Conservation (phyloP, 2,113 vertebrate genomes). For the Carassius carassius region DNA sequence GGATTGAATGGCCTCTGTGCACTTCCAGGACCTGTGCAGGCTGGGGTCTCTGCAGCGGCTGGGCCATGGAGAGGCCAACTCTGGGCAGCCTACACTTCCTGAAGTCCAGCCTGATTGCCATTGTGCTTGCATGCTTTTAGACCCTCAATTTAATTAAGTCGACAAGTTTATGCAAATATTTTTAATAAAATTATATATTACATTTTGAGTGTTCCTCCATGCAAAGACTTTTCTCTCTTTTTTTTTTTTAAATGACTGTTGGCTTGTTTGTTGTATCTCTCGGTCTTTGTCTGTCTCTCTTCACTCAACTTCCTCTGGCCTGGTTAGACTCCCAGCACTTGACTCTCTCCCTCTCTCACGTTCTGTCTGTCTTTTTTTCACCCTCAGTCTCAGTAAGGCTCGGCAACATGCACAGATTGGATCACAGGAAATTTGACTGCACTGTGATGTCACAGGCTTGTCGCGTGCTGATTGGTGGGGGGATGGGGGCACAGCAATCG, state of each 20-base stretch:
- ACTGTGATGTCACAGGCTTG: constrained; percentile 70
- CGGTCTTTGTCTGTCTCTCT: constrained; percentile 40
- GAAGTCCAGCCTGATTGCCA: constrained; percentile 32
- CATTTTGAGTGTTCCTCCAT: neutral
- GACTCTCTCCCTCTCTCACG: constrained; percentile 6
- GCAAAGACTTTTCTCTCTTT: neutral
- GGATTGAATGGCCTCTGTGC: constrained; percentile 44
- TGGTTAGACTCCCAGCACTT: constrained; percentile 37
- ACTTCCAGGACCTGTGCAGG: constrained; percentile 32
- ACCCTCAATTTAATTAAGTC: neutral
- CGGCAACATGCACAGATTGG: constrained; percentile 73
- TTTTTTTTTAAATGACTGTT: neutral
- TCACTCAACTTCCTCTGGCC: constrained; percentile 20
- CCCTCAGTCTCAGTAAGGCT: constrained; percentile 62
- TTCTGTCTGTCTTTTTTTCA: constrained; percentile 66
- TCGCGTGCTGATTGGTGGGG: constrained; percentile 64
- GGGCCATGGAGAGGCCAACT: constrained; percentile 2
- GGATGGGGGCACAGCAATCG: constrained; percentile 32
- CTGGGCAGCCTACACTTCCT: constrained; percentile 40
- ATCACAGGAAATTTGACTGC: constrained; percentile 73
- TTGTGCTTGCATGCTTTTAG: neutral
- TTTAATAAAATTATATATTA: neutral
- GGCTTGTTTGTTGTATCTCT: constrained; percentile 69
- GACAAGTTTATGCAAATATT: too few species aligned
- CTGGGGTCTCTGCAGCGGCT: neutral